phyloP scores from a whole-genome alignment of 2,797 vertebrate species.

The Mallotus villosus region DNA sequence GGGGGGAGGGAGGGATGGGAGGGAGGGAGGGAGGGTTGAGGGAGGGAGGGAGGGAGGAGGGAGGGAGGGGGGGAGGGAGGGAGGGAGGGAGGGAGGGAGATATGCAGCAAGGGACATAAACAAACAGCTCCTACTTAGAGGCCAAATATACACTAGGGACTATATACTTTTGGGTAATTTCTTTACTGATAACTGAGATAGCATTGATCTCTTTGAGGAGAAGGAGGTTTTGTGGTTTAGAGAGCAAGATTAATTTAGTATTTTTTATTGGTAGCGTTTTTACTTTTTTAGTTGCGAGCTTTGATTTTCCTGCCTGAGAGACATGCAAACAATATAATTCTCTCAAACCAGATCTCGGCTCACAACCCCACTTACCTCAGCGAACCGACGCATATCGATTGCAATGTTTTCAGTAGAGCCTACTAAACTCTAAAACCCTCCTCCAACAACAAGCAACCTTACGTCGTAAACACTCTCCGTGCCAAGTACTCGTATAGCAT shows the following conservation, averaged over 20 bases:
- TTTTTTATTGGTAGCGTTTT: neutral
- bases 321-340: neutral
- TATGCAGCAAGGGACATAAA: neutral
- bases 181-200: neutral
- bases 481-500: slow-evolving; percentile 26
- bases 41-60: neutral
- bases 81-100: neutral
- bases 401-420: neutral
- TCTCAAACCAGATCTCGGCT: neutral
- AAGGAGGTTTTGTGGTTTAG: too few relatives aligned
- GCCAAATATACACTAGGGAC: neutral
- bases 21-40: neutral
- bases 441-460: slow-evolving; percentile 45
- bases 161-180: neutral
- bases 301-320: too few relatives aligned
- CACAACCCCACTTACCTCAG: neutral
- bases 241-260: neutral
- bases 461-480: slow-evolving; percentile 23
- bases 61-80: neutral
- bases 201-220: neutral
- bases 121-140: too few relatives aligned
- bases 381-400: neutral
- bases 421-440: neutral
- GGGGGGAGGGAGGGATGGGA: neutral
- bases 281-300: neutral